A percentile compares a stretch with the other conserved stretches of the same genome.
Conservation (phyloP, 2,797 vertebrate species). For the Hydrolagus colliei region DNA sequence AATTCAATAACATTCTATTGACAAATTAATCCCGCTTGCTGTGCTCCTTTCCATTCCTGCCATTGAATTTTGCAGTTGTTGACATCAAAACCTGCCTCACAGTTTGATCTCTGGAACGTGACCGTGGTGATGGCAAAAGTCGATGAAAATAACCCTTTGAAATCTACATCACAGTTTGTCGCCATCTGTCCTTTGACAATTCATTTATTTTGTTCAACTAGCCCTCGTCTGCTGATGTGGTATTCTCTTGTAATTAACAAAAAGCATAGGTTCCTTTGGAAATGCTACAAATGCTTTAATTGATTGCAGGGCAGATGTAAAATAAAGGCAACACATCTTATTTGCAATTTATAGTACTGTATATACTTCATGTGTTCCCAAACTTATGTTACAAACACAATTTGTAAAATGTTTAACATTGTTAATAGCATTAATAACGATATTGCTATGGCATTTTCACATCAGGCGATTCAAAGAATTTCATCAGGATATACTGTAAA, state of each 20-base stretch:
- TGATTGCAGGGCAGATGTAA: background rate
- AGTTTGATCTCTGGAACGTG: slow-evolving; percentile 17
- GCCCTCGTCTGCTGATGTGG: background rate
- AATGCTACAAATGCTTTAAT: background rate
- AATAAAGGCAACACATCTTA: background rate
- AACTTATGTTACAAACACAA: no score
- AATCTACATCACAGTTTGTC: slow-evolving; percentile 18
- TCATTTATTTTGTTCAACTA: slow-evolving; percentile 9
- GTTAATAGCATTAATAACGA: no score
- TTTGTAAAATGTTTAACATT: no score
- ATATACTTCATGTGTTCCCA: no score
- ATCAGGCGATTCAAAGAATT: no score
- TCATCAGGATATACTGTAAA: no score
- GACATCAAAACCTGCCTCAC: slow-evolving; percentile 9
- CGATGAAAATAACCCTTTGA: background rate
- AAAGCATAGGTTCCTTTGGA: no score
- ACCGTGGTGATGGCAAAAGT: slow-evolving; percentile 22
- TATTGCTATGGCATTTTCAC: no score
- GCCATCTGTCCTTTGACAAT: slow-evolving; percentile 20
- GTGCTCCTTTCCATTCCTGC: background rate
- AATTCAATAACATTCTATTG: background rate
- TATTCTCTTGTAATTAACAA: background rate
- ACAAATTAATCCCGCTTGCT: background rate
- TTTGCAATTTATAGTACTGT: no score
- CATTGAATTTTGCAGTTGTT: background rate